Evolutionary conservation across 2,797 vertebrate genomes (phyloP), one percentile per base, ranked within the genome.

Genomic region (Cyprinodon diabolis): DNA sequence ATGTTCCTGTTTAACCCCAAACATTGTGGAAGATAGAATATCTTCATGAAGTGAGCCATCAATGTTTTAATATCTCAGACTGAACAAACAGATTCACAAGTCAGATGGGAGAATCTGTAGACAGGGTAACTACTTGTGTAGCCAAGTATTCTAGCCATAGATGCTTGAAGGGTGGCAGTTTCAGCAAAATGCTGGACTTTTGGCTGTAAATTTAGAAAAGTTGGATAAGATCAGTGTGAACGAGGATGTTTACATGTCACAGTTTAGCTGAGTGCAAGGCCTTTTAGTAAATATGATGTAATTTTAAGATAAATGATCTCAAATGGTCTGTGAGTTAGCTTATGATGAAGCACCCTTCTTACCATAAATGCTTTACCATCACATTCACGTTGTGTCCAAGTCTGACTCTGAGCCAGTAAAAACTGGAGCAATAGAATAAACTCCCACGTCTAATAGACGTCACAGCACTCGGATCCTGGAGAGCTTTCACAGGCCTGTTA

Each of bases 401-500:
- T 49, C 60, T 63, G 56, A 78, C 55, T 55, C 63, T 19, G 65
- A 15, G 51, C 43, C 70, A 72, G 67, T 60, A 54, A 55, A 37
- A 75, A 72, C 40, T 69, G 45, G 77, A 79, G 54, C 71, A 3
- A 23, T 23, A 69, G 12, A 40, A 72, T 72, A 81, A 72, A 85
- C 65, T 78, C 78, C 65, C 51, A 71, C 43, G 69, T n/a, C 43
- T 70, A 68, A 52, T 85, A 40, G 69, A 91, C 88, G 87, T 94
- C 93, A 95, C 86, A n/a, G 52, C 17, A 2, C 74, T 85, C 8
- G 17, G 76, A 74, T 72, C 66, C 66, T 56, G 43, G 56, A 66
- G 82, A 72, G 75, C 14, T 23, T 75, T 81, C 68, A 4, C 84
- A 86, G 75, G 82, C 68, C 51, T 0, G 56, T 74, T 78, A 82